phyloP scores from a whole-genome alignment of 2,888 invertebrate species.

The Rhyacophila evoluta region DNA sequence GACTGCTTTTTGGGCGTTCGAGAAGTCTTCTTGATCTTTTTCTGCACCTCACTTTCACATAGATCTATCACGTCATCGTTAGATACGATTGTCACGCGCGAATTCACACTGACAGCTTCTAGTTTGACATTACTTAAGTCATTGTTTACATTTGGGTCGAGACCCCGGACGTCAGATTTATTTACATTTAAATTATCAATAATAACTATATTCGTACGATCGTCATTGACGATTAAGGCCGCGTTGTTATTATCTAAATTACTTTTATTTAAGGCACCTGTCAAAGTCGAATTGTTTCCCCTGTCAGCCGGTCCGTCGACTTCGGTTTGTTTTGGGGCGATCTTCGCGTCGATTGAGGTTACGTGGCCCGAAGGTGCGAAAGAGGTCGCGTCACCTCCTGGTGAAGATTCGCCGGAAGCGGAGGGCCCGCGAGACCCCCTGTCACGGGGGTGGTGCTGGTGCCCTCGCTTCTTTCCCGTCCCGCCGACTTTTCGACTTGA shows the following conservation, averaged over 20 bases:
- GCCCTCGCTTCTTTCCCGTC: slow-evolving; percentile 76
- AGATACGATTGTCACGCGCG: slow-evolving; percentile 56
- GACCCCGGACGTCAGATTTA: slow-evolving; percentile 57
- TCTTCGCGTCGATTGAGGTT: slow-evolving; percentile 60
- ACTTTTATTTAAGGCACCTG: slow-evolving; percentile 40
- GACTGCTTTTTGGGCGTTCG: slow-evolving; percentile 48
- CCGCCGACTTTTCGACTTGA: slow-evolving; percentile 67
- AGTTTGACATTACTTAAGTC: slow-evolving; percentile 42
- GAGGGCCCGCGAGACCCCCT: slow-evolving; percentile 70
- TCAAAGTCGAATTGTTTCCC: slow-evolving; percentile 47
- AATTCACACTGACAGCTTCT: slow-evolving; percentile 30
- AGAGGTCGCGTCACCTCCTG: slow-evolving; percentile 52
- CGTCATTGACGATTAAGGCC: slow-evolving; percentile 44
- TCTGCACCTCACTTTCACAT: slow-evolving; percentile 47
- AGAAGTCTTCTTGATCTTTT: slow-evolving; percentile 60
- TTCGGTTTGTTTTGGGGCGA: slow-evolving; percentile 56
- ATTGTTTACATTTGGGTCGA: slow-evolving; percentile 37
- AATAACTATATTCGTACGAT: slow-evolving; percentile 25
- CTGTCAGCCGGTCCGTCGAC: slow-evolving; percentile 44
- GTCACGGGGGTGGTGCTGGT: slow-evolving; percentile 81
- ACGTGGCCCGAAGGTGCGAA: slow-evolving; percentile 63
- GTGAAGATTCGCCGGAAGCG: slow-evolving; percentile 32
- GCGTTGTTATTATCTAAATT: slow-evolving; percentile 52
- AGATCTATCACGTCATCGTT: slow-evolving; percentile 54
- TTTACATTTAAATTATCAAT: slow-evolving; percentile 56